phyloP scores from a whole-genome alignment of 2,113 vertebrate genomes.

The Saiga tatarica region DNA sequence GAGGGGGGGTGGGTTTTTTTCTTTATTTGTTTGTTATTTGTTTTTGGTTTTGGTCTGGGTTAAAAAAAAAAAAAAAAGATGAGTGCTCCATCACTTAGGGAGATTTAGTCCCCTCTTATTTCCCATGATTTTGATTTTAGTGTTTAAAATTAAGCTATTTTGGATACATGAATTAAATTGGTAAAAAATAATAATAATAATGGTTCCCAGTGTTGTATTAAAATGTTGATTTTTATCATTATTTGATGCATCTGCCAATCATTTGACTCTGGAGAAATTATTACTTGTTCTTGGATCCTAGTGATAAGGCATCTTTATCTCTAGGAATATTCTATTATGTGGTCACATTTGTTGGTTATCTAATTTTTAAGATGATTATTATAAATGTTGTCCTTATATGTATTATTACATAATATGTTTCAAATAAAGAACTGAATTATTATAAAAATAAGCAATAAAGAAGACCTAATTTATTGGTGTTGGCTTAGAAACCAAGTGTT shows the following conservation, averaged over 20 bases:
- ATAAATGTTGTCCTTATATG: neutral
- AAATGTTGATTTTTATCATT: neutral
- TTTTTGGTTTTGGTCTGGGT: slow-evolving; percentile 32
- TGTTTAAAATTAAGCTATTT: slow-evolving; percentile 23
- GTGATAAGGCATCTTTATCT: neutral
- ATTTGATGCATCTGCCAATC: neutral
- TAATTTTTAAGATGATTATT: neutral
- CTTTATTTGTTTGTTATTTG: slow-evolving; percentile 62
- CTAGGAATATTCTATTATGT: neutral
- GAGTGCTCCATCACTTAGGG: neutral
- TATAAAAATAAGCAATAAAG: neutral
- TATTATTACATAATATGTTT: neutral
- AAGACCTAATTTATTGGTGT: neutral
- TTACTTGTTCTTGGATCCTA: neutral
- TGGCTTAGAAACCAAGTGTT: neutral
- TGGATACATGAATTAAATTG: neutral
- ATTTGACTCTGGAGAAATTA: neutral
- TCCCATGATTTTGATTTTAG: neutral
- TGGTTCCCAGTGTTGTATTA: neutral
- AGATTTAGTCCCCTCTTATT: neutral
- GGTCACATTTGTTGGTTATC: neutral
- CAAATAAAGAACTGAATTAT: neutral
- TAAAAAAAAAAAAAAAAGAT: slow-evolving; percentile 18
- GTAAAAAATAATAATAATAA: neutral
- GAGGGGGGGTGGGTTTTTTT: neutral